A percentile compares a stretch with the other conserved stretches of the same genome.
These are phyloP conservation scores for Muntiacus reevesi DNA, from an alignment of 2,113 vertebrate genomes.

Conservation along the genomic window DNA sequence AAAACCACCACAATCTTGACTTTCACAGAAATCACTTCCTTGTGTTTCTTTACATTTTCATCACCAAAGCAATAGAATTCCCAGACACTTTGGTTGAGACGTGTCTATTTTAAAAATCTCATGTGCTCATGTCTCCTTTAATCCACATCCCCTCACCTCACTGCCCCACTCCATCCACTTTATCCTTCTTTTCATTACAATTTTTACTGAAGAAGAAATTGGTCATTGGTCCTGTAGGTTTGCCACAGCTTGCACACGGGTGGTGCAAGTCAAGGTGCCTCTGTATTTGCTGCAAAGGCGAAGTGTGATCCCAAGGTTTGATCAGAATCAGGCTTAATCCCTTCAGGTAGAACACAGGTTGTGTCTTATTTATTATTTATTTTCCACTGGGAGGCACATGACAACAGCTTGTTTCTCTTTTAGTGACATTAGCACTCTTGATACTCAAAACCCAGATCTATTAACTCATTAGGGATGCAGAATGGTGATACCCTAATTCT, in stretches of 20 bases:
- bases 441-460: neutral
- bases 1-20: neutral
- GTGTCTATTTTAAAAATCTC: neutral
- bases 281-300: neutral
- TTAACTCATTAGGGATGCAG: neutral
- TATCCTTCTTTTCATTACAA: neutral
- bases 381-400: neutral
- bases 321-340: neutral
- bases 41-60: neutral
- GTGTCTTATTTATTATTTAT: neutral
- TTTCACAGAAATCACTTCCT: neutral
- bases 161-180: fast-evolving
- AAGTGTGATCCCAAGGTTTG: neutral
- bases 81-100: neutral
- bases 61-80: neutral
- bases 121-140: neutral
- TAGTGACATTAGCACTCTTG: neutral
- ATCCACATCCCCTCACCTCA: neutral
- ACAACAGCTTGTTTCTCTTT: neutral
- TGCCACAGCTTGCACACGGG: neutral
- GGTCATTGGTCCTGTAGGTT: fast-evolving
- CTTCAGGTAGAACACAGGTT: neutral
- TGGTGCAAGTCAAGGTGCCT: neutral
- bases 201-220: neutral
- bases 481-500: neutral